Conservation (phyloP, 2,113 vertebrate species). For the Zapus hudsonius region DNA sequence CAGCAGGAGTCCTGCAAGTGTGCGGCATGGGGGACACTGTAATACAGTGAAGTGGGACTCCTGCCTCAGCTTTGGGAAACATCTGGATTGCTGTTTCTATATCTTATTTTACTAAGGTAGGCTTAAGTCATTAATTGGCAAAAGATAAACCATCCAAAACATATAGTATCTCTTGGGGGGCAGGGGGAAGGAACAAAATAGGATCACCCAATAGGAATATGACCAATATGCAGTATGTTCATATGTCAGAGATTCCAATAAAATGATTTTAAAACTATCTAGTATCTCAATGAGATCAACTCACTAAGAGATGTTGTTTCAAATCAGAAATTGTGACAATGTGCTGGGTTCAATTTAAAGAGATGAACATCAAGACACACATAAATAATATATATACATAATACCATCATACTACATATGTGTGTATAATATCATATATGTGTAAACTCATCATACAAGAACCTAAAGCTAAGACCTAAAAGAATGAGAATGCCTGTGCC, state of each 20-base stretch:
- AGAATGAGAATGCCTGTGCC: background rate
- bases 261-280: background rate
- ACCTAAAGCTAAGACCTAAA: background rate
- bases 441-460: background rate
- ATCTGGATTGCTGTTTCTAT: background rate
- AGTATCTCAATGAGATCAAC: background rate
- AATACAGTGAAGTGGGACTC: background rate
- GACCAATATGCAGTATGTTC: too few relatives aligned
- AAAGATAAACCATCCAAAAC: background rate
- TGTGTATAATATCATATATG: background rate
- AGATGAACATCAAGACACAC: background rate
- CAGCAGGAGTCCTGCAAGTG: background rate
- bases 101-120: background rate
- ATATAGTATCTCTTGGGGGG: background rate
- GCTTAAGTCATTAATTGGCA: background rate
- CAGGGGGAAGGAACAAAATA: too few relatives aligned
- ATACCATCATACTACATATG: background rate
- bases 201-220: too few relatives aligned
- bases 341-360: conserved; percentile 29
- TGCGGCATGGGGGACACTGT: background rate
- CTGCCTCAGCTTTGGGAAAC: background rate
- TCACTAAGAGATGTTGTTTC: background rate
- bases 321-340: background rate
- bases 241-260: too few relatives aligned
- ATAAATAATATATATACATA: background rate